Conservation (phyloP, 2,888 invertebrate genomes). For the Zaprionus lineosus region DNA sequence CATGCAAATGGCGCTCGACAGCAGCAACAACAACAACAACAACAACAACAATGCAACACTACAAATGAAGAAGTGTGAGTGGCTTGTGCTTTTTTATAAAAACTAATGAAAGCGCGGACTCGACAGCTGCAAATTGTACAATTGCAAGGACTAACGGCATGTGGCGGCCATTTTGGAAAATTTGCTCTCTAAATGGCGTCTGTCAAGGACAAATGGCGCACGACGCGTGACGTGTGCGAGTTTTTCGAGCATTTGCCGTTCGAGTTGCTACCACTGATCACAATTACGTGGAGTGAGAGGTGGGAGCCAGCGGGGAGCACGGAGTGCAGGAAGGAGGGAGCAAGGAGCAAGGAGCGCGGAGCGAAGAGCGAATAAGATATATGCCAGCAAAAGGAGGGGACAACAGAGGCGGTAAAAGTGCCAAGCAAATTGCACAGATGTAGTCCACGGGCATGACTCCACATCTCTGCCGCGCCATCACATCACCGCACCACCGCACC, state of each 20-base stretch:
- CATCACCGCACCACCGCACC: too few relatives aligned
- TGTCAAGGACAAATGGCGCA: slow-evolving; percentile 67
- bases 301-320: neutral
- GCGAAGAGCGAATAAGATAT: too few relatives aligned
- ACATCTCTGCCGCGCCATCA: too few relatives aligned
- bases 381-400: too few relatives aligned
- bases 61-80: slow-evolving; percentile 10
- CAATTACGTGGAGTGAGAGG: slow-evolving; percentile 49
- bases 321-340: slow-evolving; percentile 2
- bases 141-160: slow-evolving; percentile 53
- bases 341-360: too few relatives aligned
- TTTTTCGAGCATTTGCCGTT: slow-evolving; percentile 64
- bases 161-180: slow-evolving; percentile 63
- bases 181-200: slow-evolving; percentile 61
- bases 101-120: slow-evolving; percentile 47
- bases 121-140: slow-evolving; percentile 74
- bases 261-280: slow-evolving; percentile 63
- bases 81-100: too few relatives aligned
- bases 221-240: slow-evolving; percentile 50
- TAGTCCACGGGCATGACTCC: slow-evolving; percentile 24
- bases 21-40: slow-evolving; percentile 29
- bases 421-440: slow-evolving; percentile 72
- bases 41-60: neutral
- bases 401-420: too few relatives aligned
- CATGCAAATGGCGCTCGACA: too few relatives aligned